Base-by-base conservation (phyloP, 2,888 invertebrate species). In the Hylaea fasciaria region DNA sequence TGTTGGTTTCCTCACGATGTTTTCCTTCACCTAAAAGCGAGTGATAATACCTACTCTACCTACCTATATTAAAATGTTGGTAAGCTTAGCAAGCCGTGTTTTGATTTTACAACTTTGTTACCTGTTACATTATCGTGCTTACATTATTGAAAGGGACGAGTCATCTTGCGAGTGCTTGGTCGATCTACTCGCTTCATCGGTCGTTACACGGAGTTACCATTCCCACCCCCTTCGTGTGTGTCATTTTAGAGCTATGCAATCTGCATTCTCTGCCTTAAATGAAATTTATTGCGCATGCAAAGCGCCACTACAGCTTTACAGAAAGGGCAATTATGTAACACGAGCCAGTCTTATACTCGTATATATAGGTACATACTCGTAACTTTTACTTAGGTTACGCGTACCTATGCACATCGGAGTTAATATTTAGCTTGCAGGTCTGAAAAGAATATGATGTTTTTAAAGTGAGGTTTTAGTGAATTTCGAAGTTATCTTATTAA, bases 31-130 rank as follows among this genome's bases (percentile, higher is more conserved):
- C n/a, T n/a, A n/a, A n/a, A n/a, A n/a, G n/a, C n/a, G n/a, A n/a
- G n/a, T n/a, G n/a, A n/a, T n/a, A n/a, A n/a, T n/a, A n/a, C n/a
- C n/a, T n/a, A n/a, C n/a, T n/a, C n/a, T n/a, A n/a, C n/a, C n/a
- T n/a, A n/a, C n/a, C n/a, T n/a, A n/a, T n/a, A n/a, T n/a, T n/a
- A n/a, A n/a, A 59, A 69, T 50, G 69, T 70, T 68, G 59, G 69
- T 64, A n/a, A n/a, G 60, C 68, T 77, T 73, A 72, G 72, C 77
- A 77, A 69, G 69, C 47, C 44, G 50, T 73, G 72, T 77, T 74
- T 73, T 73, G 64, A 64, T 57, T 66, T 48, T 45, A 66, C 76
- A 69, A 77, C 76, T 60, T 66, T 74, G 76, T 61, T 55, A 61
- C 56, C 51, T 56, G 50, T 53, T 76, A 57, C 58, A 40, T 59